phyloP scores from a whole-genome alignment of 1,140 invertebrate genomes.

The Drosophila parvula region DNA sequence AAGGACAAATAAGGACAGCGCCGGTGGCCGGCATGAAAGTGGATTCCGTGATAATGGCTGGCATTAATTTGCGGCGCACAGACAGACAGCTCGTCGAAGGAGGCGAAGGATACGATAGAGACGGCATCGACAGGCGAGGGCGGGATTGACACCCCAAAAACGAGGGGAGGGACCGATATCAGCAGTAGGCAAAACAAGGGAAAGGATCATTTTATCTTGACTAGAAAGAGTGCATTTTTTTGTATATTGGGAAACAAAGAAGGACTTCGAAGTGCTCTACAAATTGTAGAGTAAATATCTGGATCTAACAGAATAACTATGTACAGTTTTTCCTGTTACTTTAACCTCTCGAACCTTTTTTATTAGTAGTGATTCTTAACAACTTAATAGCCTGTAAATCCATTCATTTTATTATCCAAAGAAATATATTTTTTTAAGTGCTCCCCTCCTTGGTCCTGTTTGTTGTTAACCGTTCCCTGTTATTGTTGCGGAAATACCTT shows the following conservation, averaged over 20 bases:
- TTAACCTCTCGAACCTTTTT: background rate
- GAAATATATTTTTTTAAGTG: slow-evolving; percentile 31
- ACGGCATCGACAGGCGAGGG: slow-evolving; percentile 28
- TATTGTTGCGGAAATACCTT: slow-evolving; percentile 70
- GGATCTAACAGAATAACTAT: background rate
- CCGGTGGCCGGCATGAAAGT: slow-evolving; percentile 51
- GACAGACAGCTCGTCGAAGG: slow-evolving; percentile 35
- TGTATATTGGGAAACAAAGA: background rate
- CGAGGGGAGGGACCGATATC: background rate
- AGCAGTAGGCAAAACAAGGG: slow-evolving; percentile 1
- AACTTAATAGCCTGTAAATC: background rate
- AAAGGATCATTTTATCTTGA: background rate
- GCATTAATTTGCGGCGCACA: slow-evolving; percentile 69
- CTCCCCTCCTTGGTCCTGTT: slow-evolving; percentile 6
- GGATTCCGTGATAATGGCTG: slow-evolving; percentile 71
- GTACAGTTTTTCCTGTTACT: background rate
- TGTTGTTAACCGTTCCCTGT: slow-evolving; percentile 34
- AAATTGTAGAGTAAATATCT: too few relatives aligned
- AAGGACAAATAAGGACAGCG: slow-evolving; percentile 69
- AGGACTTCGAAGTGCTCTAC: too few relatives aligned
- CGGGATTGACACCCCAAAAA: slow-evolving; percentile 25
- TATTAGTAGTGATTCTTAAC: background rate
- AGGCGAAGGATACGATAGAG: slow-evolving; percentile 12
- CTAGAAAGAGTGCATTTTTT: background rate
- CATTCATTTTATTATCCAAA: slow-evolving; percentile 3